A percentile compares a stretch with the other conserved stretches of the same genome.
These are phyloP conservation scores for Paradisaea rubra DNA, from an alignment of 2,113 vertebrate genomes.

Conservation along the genomic window DNA sequence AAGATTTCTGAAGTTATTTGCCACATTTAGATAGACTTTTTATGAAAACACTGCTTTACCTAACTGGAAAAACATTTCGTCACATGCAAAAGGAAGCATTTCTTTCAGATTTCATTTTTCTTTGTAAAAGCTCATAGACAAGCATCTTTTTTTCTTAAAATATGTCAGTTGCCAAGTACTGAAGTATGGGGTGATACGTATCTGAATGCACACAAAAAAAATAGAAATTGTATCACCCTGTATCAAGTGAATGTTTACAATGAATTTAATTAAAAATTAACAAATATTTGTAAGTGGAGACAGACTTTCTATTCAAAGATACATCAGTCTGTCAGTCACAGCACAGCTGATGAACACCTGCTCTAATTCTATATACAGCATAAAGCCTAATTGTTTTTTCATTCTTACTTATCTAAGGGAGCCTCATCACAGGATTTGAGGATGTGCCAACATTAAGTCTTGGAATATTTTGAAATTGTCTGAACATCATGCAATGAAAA, in stretches of 20 bases:
- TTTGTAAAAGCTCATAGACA: background rate
- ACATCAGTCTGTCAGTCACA: background rate
- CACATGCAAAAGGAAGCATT: background rate
- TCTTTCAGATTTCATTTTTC: background rate
- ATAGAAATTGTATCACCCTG: background rate
- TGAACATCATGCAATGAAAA: background rate
- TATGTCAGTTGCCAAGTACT: background rate
- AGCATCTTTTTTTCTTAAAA: background rate
- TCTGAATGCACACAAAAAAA: background rate
- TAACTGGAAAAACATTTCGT: background rate
- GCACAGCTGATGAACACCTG: constrained; percentile 38
- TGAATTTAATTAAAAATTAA: constrained; percentile 32
- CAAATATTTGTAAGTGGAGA: constrained; percentile 19
- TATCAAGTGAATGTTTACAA: constrained; percentile 15
- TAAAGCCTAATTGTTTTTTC: constrained; percentile 7
- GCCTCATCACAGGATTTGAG: background rate
- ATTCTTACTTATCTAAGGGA: background rate
- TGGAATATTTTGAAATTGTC: background rate
- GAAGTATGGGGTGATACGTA: background rate
- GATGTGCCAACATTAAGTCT: background rate
- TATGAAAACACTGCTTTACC: background rate
- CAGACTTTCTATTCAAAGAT: constrained; percentile 1
- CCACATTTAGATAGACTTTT: background rate
- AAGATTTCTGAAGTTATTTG: background rate
- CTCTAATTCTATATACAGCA: constrained; percentile 13